These are phyloP conservation scores for Cyphomyrus plagiostoma DNA, from an alignment of 2,113 vertebrate genomes.

Conservation along the genomic window DNA sequence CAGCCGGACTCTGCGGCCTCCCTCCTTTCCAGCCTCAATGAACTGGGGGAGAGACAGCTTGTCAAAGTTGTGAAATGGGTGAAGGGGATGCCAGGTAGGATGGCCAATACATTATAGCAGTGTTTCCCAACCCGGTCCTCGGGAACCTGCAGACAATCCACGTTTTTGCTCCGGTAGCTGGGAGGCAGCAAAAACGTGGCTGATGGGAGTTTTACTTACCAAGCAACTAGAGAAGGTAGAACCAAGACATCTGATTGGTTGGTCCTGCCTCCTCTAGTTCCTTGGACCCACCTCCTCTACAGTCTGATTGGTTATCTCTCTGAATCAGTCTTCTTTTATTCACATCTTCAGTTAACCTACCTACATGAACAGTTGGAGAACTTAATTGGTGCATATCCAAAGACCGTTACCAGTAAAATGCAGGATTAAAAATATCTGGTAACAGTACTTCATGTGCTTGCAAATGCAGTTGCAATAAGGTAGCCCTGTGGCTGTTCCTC, in stretches of 20 bases:
- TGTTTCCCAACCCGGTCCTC: not conserved
- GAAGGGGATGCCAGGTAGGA: constrained; percentile 87
- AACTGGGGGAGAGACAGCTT: constrained; percentile 87
- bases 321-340: no score
- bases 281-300: no score
- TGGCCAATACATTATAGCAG: not conserved
- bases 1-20: constrained; percentile 78
- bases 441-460: not conserved
- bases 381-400: not conserved
- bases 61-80: constrained; percentile 91
- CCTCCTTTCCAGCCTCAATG: constrained; percentile 85
- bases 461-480: not conserved
- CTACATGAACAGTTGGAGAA: not conserved
- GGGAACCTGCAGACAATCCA: not conserved
- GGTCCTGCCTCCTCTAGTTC: no score
- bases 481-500: not conserved
- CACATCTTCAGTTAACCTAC: no score
- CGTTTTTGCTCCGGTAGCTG: not conserved
- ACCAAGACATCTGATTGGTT: no score
- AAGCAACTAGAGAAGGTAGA: no score
- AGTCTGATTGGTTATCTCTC: no score
- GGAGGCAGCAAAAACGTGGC: not conserved
- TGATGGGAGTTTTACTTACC: no score
- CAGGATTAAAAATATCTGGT: not conserved
- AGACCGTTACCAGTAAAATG: not conserved